Conservation (phyloP, 2,113 vertebrate genomes). For the Cranoglanis bouderius region DNA sequence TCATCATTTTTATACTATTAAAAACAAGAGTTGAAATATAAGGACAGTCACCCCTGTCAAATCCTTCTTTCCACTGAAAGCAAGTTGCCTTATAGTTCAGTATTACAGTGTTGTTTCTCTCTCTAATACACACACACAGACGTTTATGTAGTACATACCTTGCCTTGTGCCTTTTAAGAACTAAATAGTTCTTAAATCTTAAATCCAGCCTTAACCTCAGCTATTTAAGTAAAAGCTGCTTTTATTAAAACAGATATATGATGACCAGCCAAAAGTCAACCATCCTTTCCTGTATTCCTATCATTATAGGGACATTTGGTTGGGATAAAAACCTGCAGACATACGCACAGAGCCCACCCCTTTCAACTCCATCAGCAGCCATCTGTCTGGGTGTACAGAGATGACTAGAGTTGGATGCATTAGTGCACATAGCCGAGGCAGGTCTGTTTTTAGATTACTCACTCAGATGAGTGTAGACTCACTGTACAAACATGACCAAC, state of each 20-base stretch:
- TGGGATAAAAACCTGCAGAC: slow-evolving; percentile 13
- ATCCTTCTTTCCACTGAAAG: slow-evolving; percentile 9
- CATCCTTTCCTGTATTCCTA: background rate
- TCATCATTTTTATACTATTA: slow-evolving; percentile 31
- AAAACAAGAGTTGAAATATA: slow-evolving; percentile 25
- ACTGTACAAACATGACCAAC: slow-evolving; percentile 41
- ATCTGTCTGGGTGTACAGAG: slow-evolving; percentile 51
- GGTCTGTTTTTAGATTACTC: slow-evolving; percentile 46
- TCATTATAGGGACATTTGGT: background rate
- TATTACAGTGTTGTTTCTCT: background rate
- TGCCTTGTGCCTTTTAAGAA: background rate
- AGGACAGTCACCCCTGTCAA: slow-evolving; percentile 36
- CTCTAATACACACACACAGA: background rate
- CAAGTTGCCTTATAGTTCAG: slow-evolving; percentile 17
- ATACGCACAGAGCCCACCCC: slow-evolving; percentile 29
- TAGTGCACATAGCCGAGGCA: slow-evolving; percentile 42
- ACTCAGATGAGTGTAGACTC: slow-evolving; percentile 37
- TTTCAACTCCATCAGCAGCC: slow-evolving; percentile 30
- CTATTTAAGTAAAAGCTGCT: background rate
- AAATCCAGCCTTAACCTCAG: background rate
- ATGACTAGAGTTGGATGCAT: slow-evolving; percentile 36
- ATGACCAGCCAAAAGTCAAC: background rate
- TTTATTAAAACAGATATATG: background rate
- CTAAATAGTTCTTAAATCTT: background rate
- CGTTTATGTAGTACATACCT: background rate